These are phyloP conservation scores for Cephus pulcher DNA, from an alignment of 2,888 invertebrate species.

Conservation along the genomic window DNA sequence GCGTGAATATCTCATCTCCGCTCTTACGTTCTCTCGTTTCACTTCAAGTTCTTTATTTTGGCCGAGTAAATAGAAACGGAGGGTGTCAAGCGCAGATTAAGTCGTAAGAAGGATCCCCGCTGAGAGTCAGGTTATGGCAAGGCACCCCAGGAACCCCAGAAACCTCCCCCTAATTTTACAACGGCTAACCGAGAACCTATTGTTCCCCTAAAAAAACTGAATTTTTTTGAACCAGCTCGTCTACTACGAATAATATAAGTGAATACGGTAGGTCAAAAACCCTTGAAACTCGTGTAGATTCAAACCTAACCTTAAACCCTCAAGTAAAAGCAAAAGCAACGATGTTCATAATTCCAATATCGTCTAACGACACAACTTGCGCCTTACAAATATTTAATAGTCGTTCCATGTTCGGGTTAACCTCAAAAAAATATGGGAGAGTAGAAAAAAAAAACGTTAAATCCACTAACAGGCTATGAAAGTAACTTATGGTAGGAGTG, in stretches of 20 bases:
- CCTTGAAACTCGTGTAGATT: neutral
- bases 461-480: neutral
- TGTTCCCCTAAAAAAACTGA: neutral
- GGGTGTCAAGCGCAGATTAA: conserved; percentile 12
- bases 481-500: neutral
- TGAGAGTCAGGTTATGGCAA: neutral
- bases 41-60: neutral
- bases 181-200: neutral
- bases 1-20: conserved; percentile 16
- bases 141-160: neutral
- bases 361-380: neutral
- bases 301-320: neutral
- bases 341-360: neutral
- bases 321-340: neutral
- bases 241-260: neutral
- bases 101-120: neutral
- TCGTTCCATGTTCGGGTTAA: neutral
- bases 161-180: neutral
- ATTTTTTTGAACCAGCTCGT: neutral
- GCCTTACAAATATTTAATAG: neutral
- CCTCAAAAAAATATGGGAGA: neutral
- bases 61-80: conserved; percentile 22
- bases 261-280: neutral
- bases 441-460: neutral
- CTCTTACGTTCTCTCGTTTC: conserved; percentile 3